Conservation (phyloP, 1,140 invertebrate species). For the Tetramorium simillimum region DNA sequence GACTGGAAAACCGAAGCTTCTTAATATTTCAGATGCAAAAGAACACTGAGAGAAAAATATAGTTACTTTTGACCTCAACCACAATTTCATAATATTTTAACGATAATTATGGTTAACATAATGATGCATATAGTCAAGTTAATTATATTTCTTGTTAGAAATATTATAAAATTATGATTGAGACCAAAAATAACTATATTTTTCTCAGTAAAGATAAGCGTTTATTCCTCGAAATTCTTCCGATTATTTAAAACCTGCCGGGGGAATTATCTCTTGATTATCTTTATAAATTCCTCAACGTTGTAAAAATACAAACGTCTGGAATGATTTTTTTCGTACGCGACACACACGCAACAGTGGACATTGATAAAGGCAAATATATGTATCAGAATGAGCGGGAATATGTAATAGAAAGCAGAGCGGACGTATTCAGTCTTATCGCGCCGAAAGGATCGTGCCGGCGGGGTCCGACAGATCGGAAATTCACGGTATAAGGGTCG, state of each 20-base stretch:
- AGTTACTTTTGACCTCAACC: no score
- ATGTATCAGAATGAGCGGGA: not conserved
- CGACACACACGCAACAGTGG: not conserved
- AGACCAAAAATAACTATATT: no score
- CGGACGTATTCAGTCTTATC: not conserved
- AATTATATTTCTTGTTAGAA: no score
- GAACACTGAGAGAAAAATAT: not conserved
- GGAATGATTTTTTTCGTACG: not conserved
- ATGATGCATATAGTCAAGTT: no score
- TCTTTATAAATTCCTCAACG: not conserved
- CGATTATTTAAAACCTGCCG: not conserved
- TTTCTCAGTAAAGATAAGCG: not conserved
- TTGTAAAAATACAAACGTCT: not conserved
- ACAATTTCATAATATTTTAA: no score
- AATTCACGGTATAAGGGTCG: slow-evolving; percentile 18
- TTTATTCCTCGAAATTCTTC: not conserved
- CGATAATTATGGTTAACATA: no score
- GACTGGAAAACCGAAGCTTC: not conserved
- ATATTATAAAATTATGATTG: no score
- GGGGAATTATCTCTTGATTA: not conserved
- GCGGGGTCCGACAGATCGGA: not conserved
- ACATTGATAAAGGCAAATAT: not conserved
- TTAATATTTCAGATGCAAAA: not conserved
- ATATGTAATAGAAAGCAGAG: not conserved
- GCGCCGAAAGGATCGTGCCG: not conserved